These are phyloP conservation scores for Notothenia coriiceps DNA, from an alignment of 2,113 vertebrate species.

Conservation along the genomic window DNA sequence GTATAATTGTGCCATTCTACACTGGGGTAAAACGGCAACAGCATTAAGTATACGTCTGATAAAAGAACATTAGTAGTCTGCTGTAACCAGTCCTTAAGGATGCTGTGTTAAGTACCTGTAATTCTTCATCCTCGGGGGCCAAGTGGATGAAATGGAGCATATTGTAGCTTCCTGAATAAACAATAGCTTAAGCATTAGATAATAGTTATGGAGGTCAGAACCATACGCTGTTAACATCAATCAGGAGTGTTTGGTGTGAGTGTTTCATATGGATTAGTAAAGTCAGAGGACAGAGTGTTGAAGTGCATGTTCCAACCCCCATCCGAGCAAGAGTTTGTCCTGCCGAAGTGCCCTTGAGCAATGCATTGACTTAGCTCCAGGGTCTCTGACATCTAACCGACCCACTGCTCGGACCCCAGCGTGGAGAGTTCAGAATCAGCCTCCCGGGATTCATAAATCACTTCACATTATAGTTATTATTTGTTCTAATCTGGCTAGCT, in stretches of 20 bases:
- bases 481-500: not conserved
- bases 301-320: not conserved
- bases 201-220: conserved; percentile 5
- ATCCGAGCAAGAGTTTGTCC: not conserved
- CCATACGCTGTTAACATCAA: conserved; percentile 2
- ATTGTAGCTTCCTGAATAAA: conserved; percentile 23
- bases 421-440: conserved; percentile 3
- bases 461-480: not conserved
- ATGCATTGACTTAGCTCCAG: conserved; percentile 11
- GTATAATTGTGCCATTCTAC: not conserved
- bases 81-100: conserved; percentile 33
- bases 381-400: not conserved
- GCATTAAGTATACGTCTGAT: conserved; percentile 33
- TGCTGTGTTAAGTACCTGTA: conserved; percentile 41
- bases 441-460: not conserved
- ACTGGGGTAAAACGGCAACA: conserved; percentile 35
- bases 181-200: conserved; percentile 24
- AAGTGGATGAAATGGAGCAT: conserved; percentile 1
- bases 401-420: conserved; percentile 11
- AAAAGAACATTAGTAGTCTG: conserved; percentile 46
- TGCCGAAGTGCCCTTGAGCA: conserved; percentile 26
- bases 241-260: not conserved
- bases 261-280: conserved; percentile 31
- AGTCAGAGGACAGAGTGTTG: conserved; percentile 20
- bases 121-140: conserved; percentile 39